phyloP scores from a whole-genome alignment of 2,113 vertebrate genomes.

The Anas platyrhynchos region DNA sequence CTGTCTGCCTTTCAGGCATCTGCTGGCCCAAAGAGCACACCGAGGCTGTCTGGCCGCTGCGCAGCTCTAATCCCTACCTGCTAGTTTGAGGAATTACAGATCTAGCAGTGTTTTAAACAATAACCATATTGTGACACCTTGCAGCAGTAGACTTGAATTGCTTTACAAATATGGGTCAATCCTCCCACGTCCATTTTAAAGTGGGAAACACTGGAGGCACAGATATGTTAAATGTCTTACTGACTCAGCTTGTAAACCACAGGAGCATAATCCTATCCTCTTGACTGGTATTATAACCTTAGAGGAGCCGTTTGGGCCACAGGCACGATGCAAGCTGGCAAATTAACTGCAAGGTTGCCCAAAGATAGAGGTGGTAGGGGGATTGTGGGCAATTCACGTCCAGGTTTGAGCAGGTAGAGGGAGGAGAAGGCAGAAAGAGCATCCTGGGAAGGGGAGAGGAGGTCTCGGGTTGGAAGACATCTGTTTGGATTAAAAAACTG shows the following conservation, averaged over 20 bases:
- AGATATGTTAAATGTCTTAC: neutral
- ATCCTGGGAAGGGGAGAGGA: conserved; percentile 13
- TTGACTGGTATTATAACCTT: neutral
- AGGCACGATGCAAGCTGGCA: neutral
- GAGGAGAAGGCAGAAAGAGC: conserved; percentile 8
- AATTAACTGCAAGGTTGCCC: neutral
- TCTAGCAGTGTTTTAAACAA: neutral
- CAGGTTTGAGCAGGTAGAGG: conserved; percentile 10
- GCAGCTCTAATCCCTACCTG: neutral
- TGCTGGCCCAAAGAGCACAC: neutral
- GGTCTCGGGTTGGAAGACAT: conserved; percentile 24
- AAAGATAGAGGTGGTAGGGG: neutral
- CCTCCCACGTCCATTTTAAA: neutral
- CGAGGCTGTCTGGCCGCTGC: rapidly evolving
- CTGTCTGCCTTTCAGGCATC: neutral
- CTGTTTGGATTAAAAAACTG: conserved; percentile 51
- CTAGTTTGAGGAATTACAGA: neutral
- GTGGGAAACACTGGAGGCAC: neutral
- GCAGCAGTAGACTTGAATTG: neutral
- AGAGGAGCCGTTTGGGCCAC: neutral
- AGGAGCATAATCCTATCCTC: neutral
- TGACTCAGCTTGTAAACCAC: neutral
- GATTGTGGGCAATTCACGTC: rapidly evolving
- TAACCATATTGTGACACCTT: neutral
- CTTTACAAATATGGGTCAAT: neutral